Conservation (phyloP, 2,797 vertebrate species). For the Antennarius maculatus region DNA sequence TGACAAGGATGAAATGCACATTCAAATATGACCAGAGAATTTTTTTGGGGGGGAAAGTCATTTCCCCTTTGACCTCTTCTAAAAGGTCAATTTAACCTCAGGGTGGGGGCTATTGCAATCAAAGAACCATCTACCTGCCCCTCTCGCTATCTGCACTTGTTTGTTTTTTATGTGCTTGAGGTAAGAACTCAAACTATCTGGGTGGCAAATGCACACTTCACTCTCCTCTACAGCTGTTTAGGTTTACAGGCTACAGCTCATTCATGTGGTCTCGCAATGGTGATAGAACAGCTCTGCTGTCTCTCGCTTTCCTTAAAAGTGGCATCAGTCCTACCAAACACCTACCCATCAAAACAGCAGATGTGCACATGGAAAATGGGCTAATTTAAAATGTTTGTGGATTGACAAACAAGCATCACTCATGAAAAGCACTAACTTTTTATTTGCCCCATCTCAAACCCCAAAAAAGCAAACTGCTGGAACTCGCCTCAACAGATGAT, state of each 20-base stretch:
- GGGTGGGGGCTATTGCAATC: background rate
- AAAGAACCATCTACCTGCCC: background rate
- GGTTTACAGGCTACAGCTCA: conserved; percentile 40
- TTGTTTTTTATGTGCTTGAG: conserved; percentile 8
- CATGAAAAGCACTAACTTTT: conserved; percentile 25
- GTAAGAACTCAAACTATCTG: conserved; percentile 5
- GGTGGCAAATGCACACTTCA: conserved; percentile 42
- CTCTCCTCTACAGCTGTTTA: conserved; percentile 53
- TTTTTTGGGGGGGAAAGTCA: conserved; percentile 3
- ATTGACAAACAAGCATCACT: conserved; percentile 24
- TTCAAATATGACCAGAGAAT: background rate
- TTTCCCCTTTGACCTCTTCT: conserved; percentile 18
- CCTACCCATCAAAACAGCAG: conserved; percentile 59
- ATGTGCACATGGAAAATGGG: conserved; percentile 35
- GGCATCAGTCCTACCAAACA: conserved; percentile 47
- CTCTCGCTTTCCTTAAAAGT: conserved; percentile 6
- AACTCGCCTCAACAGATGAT: conserved; percentile 25
- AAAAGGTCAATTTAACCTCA: conserved; percentile 2
- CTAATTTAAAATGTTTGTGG: background rate
- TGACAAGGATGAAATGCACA: background rate
- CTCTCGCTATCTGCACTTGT: background rate
- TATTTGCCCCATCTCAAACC: background rate
- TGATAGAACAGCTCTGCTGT: conserved; percentile 41
- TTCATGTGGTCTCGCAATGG: conserved; percentile 50
- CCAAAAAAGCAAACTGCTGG: conserved; percentile 8